Conservation (phyloP, 2,113 vertebrate species). For the Neodontobutis hainanensis region DNA sequence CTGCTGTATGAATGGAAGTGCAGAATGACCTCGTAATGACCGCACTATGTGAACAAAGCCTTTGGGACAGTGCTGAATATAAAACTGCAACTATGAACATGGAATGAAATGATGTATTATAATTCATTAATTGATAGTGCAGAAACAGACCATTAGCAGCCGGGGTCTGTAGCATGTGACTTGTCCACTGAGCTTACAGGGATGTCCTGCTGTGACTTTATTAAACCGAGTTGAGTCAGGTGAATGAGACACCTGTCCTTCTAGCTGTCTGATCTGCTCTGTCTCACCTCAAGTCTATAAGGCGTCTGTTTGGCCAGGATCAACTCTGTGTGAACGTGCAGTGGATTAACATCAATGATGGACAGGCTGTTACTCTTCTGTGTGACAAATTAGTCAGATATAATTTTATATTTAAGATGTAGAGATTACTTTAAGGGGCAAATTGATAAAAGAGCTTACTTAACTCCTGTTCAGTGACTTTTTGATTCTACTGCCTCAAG, state of each 20-base stretch:
- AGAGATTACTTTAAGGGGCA: too few species aligned
- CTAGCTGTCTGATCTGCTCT: slow-evolving; percentile 22
- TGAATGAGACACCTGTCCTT: slow-evolving; percentile 15
- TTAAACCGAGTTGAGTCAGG: slow-evolving; percentile 2
- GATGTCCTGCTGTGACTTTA: not conserved
- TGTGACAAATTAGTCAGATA: not conserved
- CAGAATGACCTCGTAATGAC: slow-evolving; percentile 12
- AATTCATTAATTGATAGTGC: not conserved
- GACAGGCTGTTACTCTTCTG: not conserved
- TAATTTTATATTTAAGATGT: too few species aligned
- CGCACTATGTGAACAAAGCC: not conserved
- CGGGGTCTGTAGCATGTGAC: not conserved
- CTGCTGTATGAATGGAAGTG: slow-evolving; percentile 24
- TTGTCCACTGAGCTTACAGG: not conserved
- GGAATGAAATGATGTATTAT: not conserved
- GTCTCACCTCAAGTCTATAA: slow-evolving; percentile 2
- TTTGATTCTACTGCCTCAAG: too few species aligned
- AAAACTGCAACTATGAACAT: not conserved
- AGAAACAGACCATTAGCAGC: not conserved
- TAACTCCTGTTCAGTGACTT: too few species aligned
- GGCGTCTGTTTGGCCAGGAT: slow-evolving; percentile 18
- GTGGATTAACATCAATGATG: not conserved
- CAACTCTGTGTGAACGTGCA: slow-evolving; percentile 7
- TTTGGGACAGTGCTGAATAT: not conserved
- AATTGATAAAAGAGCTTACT: too few species aligned